Base-by-base conservation (phyloP, 2,113 vertebrate genomes). In the Megaleporinus macrocephalus region DNA sequence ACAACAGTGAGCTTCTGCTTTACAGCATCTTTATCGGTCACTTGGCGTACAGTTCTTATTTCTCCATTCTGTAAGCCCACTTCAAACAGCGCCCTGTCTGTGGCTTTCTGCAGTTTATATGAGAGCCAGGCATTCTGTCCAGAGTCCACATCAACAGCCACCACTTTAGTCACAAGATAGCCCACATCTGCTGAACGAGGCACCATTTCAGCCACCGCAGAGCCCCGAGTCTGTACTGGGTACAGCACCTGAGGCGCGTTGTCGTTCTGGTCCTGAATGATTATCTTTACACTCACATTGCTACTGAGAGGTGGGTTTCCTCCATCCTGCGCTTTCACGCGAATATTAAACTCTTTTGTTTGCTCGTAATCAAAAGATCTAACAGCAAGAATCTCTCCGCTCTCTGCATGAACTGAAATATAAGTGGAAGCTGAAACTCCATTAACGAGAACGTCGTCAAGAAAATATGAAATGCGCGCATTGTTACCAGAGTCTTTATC, bases 281-380 rank as follows among this genome's bases (percentile, higher is more conserved):
- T 70, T 15, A 79, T 70, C 22, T 33, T 69, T 13, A 79, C 77
- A 69, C 77, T 79, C 47, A 79, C 77, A 26, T 84, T 84, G 59
- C 77, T 80, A 47, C 62, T 87, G 71, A 95, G 88, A 27, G 92
- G 91, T 86, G 92, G 92, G 15, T 89, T 91, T 0, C 94, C 94
- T 86, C 90, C 93, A 80, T 95, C 94, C 53, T 92, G 92, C 0
- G 91, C 93, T 89, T 87, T 91, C 20, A 95, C 82, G 1, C 66
- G 49, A 22, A 94, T 81, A 6, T 79, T 15, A 29, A 94, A 90
- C 22, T 93, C 83, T 88, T 92, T 94, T 2, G 51, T 91, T 84
- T 93, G 90, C 61, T 94, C 94, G 73, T 91, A 95, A 86, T 96
- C 94, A 53, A 95, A 92, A 0, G 91, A 92, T 1, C 88, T 89